These are phyloP conservation scores for Ephestia elutella DNA, from an alignment of 1,140 invertebrate genomes.

Conservation along the genomic window DNA sequence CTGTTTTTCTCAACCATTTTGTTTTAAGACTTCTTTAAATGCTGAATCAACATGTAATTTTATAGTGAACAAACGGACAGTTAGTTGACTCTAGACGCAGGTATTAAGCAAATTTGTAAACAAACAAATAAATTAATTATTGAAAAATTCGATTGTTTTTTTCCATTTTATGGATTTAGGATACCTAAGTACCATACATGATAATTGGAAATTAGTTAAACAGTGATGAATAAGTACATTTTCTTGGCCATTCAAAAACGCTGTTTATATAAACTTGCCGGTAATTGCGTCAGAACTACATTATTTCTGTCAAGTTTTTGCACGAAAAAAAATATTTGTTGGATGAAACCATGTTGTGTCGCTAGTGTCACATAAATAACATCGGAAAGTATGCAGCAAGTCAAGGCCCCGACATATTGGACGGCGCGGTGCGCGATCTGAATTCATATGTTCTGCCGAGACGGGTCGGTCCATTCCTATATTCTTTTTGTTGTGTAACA, in stretches of 20 bases:
- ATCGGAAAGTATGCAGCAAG: background rate
- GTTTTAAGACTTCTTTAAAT: no score
- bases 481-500: no score
- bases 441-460: background rate
- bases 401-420: conserved; percentile 1
- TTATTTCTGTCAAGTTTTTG: no score
- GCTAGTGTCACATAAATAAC: background rate
- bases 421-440: background rate
- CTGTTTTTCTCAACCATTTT: no score
- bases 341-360: background rate
- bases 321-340: no score
- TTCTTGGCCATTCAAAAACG: no score
- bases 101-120: conserved; percentile 33
- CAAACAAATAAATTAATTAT: conserved; percentile 30
- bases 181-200: no score
- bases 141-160: conserved; percentile 8
- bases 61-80: conserved; percentile 7
- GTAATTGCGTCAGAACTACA: no score
- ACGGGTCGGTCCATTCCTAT: background rate
- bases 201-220: no score
- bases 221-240: no score
- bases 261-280: no score
- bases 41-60: background rate
- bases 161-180: background rate
- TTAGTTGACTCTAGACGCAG: conserved; percentile 24